phyloP scores from a whole-genome alignment of 2,888 invertebrate genomes.

The Agonopterix subpropinquella region DNA sequence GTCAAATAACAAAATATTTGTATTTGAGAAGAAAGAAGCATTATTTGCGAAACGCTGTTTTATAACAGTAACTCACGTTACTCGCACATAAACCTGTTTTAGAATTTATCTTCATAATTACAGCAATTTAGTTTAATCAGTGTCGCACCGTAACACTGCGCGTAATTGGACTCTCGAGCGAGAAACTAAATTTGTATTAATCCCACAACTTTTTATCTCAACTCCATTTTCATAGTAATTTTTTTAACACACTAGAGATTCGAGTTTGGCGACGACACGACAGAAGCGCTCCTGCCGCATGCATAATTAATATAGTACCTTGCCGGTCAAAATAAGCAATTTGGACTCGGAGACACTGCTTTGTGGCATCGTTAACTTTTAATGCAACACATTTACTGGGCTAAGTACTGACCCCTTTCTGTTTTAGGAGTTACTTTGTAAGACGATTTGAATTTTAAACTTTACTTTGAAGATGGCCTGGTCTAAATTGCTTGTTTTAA shows the following conservation, averaged over 20 bases:
- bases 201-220: conserved; percentile 4
- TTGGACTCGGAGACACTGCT: conserved; percentile 61
- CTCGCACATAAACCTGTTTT: conserved; percentile 24
- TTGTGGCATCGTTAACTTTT: conserved; percentile 58
- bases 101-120: conserved; percentile 39
- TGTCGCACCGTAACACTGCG: conserved; percentile 20
- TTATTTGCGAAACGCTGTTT: not conserved
- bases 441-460: conserved; percentile 5
- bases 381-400: conserved; percentile 43
- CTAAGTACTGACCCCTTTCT: conserved; percentile 19
- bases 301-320: conserved; percentile 58
- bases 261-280: conserved; percentile 32
- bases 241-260: conserved; percentile 33
- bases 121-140: conserved; percentile 32
- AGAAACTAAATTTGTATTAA: conserved; percentile 3
- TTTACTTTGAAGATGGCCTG: conserved; percentile 1
- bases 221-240: conserved; percentile 36
- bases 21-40: too few relatives aligned
- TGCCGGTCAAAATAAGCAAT: conserved; percentile 65
- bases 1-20: too few relatives aligned
- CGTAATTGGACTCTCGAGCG: conserved; percentile 21
- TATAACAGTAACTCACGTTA: not conserved
- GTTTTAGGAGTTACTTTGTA: conserved; percentile 7
- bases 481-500: too few relatives aligned
- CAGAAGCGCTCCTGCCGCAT: conserved; percentile 36